A percentile compares a stretch with the other conserved stretches of the same genome.
Evolutionary conservation across 64 coral and sea anemone genomes (phyloP).

Genomic region (Acropora yongei): DNA sequence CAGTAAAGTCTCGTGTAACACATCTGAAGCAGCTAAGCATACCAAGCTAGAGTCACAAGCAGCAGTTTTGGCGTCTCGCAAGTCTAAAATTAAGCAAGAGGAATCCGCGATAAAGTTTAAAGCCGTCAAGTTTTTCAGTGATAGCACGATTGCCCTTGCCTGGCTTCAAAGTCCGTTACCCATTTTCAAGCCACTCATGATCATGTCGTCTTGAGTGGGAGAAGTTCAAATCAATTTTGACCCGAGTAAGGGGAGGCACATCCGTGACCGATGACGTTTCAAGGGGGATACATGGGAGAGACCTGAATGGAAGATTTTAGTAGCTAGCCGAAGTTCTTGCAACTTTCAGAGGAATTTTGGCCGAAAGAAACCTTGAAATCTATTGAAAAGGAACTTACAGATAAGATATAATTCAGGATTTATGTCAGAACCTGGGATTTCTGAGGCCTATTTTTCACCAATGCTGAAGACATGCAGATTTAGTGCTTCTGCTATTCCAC

Average conservation of each 20-base stretch:
- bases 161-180: conserved; percentile 39
- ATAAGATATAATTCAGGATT: too few species aligned
- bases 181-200: too few species aligned
- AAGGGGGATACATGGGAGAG: conserved; percentile 13
- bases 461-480: too few species aligned
- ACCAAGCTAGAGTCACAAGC: conserved; percentile 56
- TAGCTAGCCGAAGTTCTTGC: conserved; percentile 36
- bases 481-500: too few species aligned
- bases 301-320: conserved; percentile 46
- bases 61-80: conserved; percentile 29
- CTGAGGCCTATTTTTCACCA: too few species aligned
- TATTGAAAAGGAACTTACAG: too few species aligned
- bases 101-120: conserved; percentile 22
- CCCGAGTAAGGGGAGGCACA: conserved; percentile 62
- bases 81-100: background rate
- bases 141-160: conserved; percentile 43
- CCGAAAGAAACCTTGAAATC: background rate
- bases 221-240: conserved; percentile 60
- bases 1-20: conserved; percentile 64
- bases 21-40: conserved; percentile 52
- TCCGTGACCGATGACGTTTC: conserved; percentile 18
- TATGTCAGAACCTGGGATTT: too few species aligned
- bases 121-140: conserved; percentile 56
- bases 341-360: conserved; percentile 34
- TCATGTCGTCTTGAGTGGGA: conserved; percentile 4